A percentile compares a stretch with the other conserved stretches of the same genome.
phyloP scores from a whole-genome alignment of 1,140 invertebrate species.

The Agrypnia vestita region DNA sequence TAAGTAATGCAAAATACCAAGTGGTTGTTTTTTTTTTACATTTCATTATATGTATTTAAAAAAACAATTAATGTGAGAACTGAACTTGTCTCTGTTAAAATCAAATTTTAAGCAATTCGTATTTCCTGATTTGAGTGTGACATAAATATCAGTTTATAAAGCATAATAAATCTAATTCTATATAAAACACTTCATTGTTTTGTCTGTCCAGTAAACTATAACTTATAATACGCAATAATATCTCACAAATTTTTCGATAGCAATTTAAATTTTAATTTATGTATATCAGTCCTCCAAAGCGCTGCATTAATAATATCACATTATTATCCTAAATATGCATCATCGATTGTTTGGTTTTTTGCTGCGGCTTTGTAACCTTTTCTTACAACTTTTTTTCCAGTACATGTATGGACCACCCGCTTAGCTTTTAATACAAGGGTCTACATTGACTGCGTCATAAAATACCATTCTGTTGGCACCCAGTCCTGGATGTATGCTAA shows the following conservation, averaged over 20 bases:
- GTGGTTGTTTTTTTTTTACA: too few relatives aligned
- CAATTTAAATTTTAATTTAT: conserved; percentile 11
- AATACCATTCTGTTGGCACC: conserved; percentile 1
- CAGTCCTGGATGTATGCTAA: background rate
- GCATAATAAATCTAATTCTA: too few relatives aligned
- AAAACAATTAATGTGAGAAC: too few relatives aligned
- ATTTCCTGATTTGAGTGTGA: too few relatives aligned
- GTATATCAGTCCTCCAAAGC: conserved; percentile 5
- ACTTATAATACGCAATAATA: background rate
- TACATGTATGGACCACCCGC: conserved; percentile 34
- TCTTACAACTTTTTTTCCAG: conserved; percentile 4
- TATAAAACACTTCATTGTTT: background rate
- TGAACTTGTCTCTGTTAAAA: too few relatives aligned
- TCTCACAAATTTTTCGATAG: background rate
- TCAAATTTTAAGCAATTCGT: too few relatives aligned
- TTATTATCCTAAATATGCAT: conserved; percentile 52
- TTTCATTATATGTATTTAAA: too few relatives aligned
- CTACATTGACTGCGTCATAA: background rate
- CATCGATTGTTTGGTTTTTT: conserved; percentile 52
- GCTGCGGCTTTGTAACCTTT: conserved; percentile 5
- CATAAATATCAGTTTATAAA: too few relatives aligned
- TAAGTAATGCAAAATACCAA: too few relatives aligned
- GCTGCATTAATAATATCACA: conserved; percentile 43
- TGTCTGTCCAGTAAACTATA: background rate
- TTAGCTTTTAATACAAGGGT: background rate